Base-by-base conservation (phyloP, 2,888 invertebrate species). In the Drosophila dives region DNA sequence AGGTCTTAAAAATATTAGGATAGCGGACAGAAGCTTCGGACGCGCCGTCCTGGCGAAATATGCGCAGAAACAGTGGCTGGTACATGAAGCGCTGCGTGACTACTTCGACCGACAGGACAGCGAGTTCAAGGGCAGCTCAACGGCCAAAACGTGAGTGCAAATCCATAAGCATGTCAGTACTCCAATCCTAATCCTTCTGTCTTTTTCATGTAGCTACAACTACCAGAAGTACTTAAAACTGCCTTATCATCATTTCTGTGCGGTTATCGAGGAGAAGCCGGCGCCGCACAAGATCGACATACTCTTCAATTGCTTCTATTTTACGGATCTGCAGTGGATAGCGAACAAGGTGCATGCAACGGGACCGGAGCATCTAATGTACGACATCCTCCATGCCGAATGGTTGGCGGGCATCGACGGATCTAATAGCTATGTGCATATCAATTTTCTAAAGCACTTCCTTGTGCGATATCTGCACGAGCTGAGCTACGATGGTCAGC, bases 191-290 rank as follows among this genome's bases (percentile, higher is more conserved):
- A 45, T 23, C 23, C 15, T 1, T 45, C 6, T 2, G 45, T 23
- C 8, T 15, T 29, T 1, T 3, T 12, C 2, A 34, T 93, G 93
- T 60, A 96, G 96, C 91, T 96, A 95, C 93, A 97, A 97, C 93
- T 94, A 95, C 55, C 94, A 97, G 87, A 96, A 96, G 93, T 94
- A 97, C 73, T 96, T 96, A 91, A 97, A 98, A 93, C 94, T 97
- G 56, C 97, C 98, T 53, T 96, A 95, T 93, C 97, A 97, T 90
- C 95, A 91, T 95, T 95, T 91, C 95, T 92, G 90, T 81, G 90
- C 91, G 75, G 84, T 92, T 63, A 89, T 89, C 79, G 91, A 90
- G 78, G 91, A 90, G 45, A 85, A 87, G 64, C 85, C 85, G 50
- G 80, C 84, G 72, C 77, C 85, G 62, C 85, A 85, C 72, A 90